phyloP scores from a whole-genome alignment of 2,888 invertebrate species.

The Taenaris catops region DNA sequence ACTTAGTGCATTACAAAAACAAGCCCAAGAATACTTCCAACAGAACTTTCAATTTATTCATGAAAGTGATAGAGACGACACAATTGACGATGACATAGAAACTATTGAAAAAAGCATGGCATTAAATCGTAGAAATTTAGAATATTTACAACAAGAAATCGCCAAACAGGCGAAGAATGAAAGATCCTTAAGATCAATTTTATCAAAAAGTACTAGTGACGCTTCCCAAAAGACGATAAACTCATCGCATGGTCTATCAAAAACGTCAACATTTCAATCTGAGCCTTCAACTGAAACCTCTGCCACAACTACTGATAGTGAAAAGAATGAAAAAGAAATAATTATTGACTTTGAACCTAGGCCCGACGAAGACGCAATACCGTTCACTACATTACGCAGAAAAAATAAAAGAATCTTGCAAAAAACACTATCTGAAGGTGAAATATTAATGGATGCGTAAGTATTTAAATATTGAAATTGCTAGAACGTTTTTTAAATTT shows the following conservation, averaged over 20 bases:
- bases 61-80: conserved; percentile 74
- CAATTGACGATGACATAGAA: conserved; percentile 73
- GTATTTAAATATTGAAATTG: conserved; percentile 31
- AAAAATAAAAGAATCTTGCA: conserved; percentile 80
- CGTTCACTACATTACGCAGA: conserved; percentile 75
- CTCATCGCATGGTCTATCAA: conserved; percentile 62
- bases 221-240: conserved; percentile 64
- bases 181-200: conserved; percentile 55
- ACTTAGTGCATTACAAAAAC: conserved; percentile 55
- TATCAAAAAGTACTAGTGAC: conserved; percentile 69
- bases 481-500: not conserved
- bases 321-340: conserved; percentile 87
- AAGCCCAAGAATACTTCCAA: conserved; percentile 74
- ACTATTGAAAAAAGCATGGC: conserved; percentile 76
- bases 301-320: conserved; percentile 73
- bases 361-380: conserved; percentile 82
- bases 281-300: conserved; percentile 75
- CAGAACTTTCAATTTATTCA: conserved; percentile 77
- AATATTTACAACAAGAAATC: conserved; percentile 74
- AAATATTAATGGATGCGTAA: conserved; percentile 83
- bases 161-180: conserved; percentile 68
- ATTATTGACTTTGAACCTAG: conserved; percentile 93
- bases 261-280: conserved; percentile 75
- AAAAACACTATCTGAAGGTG: conserved; percentile 90
- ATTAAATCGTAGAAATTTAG: conserved; percentile 67